Base-by-base conservation (phyloP, 2,113 vertebrate genomes). In the Melanostigma gelatinosum region DNA sequence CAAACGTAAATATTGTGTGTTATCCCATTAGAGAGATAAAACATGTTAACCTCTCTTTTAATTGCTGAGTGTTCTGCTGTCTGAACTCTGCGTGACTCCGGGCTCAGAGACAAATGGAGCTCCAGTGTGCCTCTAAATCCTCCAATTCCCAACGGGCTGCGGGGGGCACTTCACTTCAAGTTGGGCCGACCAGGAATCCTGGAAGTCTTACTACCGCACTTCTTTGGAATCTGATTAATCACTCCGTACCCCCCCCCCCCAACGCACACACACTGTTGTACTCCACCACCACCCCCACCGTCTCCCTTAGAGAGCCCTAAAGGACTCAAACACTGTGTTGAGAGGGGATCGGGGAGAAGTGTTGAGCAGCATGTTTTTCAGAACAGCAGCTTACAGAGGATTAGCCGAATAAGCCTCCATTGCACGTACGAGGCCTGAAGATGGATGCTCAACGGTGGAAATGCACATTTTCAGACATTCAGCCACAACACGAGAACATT, bases 1-100 rank as follows among this genome's bases (percentile, higher is more conserved):
- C 77, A 93, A 96, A 95, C 91, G 90, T 95, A 97, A 96, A 97
- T 97, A 97, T 96, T 94, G 95, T 93, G 60, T 92, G 94, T 96
- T 97, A 97, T 96, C 96, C 96, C 96, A 97, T 97, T 96, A 97
- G 96, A 90, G 96, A 97, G 96, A 97, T 97, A 97, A 97, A 97
- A 96, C 95, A 97, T 96, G 95, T 94, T 94, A 94, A 94, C 88
- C 94, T 91, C 90, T 92, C 89, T 96, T 96, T 88, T 97, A 97
- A 97, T 96, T 96, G 95, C 96, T 90, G 93, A 95, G 93, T 92
- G 95, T 95, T 98, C 95, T 98, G 96, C 91, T 96, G 96, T 97
- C 94, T 98, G 98, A 98, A 99, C 97, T 99, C 97, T 97, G 94
- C 87, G 92, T 98, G 97, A 98, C 97, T 97, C 95, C 93, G 88